Base-by-base conservation (phyloP, 2,113 vertebrate genomes). In the Menidia beryllina region DNA sequence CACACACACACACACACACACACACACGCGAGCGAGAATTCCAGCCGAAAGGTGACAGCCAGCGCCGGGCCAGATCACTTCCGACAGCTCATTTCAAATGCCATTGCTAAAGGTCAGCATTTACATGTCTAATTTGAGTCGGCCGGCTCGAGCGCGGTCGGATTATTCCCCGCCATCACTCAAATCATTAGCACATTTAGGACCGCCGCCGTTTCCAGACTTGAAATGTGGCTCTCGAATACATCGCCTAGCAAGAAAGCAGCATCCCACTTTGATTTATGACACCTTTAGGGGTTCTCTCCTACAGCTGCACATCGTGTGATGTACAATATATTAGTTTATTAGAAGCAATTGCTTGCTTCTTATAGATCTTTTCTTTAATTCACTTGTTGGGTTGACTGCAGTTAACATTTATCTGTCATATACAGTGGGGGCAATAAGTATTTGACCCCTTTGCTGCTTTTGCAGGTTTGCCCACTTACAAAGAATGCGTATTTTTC, bases 61-160 rank as follows among this genome's bases (percentile, higher is more conserved):
- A 78, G 76, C 60, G 58, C 23, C 0, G 69, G 77, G 67, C 88
- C 66, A 77, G 86, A 92, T 90, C 83, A 69, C 85, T 86, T 88
- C 86, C 87, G 87, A 90, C 88, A 88, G 84, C 82, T 84, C 82
- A 60, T 87, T 88, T 88, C 86, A 91, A 91, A 92, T 92, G 91
- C 88, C 90, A 89, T 58, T 72, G 84, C 68, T 55, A 92, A 92
- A 92, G 91, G 91, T 92, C 89, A 74, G 73, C 88, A 89, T 93
- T 92, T 92, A 88, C 91, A 91, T 91, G 89, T 92, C 91, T 93
- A 91, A 88, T 89, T 92, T 91, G 85, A 87, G 80, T 74, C 86
- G 85, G 90, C 75, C 76, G 73, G 75, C 80, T 69, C 7, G 77
- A 89, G 85, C 79, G 73, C 72, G 43, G 89, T 48, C 49, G 73